A percentile compares a stretch with the other conserved stretches of the same genome.
Evolutionary conservation across 2,888 invertebrate genomes (phyloP).

Genomic region (Hypolimnas misippus): DNA sequence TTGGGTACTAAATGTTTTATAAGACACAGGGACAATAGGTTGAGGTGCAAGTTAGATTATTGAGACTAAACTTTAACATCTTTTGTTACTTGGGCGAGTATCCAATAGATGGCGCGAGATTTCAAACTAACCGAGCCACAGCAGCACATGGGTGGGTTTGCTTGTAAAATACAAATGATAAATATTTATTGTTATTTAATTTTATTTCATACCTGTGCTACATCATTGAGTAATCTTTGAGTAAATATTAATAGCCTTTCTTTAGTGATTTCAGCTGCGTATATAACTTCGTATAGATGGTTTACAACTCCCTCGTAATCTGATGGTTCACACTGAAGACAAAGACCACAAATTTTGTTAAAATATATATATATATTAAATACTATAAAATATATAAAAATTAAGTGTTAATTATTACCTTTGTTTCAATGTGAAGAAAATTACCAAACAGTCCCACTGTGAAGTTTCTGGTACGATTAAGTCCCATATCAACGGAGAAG

Average conservation of each 20-base stretch:
- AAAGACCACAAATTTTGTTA: not conserved
- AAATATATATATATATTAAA: not conserved
- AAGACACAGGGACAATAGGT: too few species aligned
- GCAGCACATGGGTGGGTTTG: too few species aligned
- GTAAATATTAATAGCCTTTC: conserved; percentile 91
- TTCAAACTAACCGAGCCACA: too few species aligned
- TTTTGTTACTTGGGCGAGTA: too few species aligned
- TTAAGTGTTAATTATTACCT: conserved; percentile 84
- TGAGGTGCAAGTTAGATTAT: too few species aligned
- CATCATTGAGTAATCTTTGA: conserved; percentile 91
- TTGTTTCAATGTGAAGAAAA: conserved; percentile 86
- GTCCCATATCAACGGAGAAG: conserved; percentile 85
- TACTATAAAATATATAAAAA: not conserved
- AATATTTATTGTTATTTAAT: not conserved
- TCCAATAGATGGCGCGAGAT: too few species aligned
- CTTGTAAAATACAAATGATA: too few species aligned
- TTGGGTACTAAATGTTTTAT: too few species aligned
- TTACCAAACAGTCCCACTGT: conserved; percentile 89
- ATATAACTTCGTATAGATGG: conserved; percentile 91
- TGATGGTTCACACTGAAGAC: conserved; percentile 87
- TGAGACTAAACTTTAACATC: too few species aligned
- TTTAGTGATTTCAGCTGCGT: conserved; percentile 87
- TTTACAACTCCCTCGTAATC: conserved; percentile 90
- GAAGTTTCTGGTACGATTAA: conserved; percentile 85
- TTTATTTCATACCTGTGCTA: conserved; percentile 84